phyloP scores from a whole-genome alignment of 2,888 invertebrate genomes.

The Drosophila lutescens region DNA sequence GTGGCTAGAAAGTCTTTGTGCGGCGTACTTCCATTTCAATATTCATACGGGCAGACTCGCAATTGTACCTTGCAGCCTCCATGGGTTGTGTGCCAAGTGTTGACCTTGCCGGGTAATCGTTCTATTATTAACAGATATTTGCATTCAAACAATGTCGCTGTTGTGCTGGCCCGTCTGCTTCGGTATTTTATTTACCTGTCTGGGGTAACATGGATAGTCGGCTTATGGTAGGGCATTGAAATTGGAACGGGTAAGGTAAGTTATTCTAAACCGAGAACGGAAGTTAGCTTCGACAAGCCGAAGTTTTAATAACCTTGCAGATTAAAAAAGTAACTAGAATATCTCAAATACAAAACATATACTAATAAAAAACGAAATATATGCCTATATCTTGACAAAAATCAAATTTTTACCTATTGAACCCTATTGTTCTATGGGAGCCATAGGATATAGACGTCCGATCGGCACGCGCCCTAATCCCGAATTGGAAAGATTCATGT shows the following conservation, averaged over 20 bases:
- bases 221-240: conserved; percentile 43
- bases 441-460: too few relatives aligned
- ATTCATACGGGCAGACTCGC: conserved; percentile 47
- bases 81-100: conserved; percentile 56
- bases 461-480: too few relatives aligned
- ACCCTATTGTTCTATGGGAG: too few relatives aligned
- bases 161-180: conserved; percentile 23
- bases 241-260: conserved; percentile 15
- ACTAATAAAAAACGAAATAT: too few relatives aligned
- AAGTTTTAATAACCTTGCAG: too few relatives aligned
- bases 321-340: too few relatives aligned
- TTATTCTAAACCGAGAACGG: neutral
- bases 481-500: too few relatives aligned
- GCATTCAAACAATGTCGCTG: conserved; percentile 69
- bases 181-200: conserved; percentile 58
- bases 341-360: too few relatives aligned
- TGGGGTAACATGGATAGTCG: conserved; percentile 54
- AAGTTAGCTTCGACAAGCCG: too few relatives aligned
- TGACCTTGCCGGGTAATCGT: conserved; percentile 75
- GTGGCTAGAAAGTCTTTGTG: conserved; percentile 31
- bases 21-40: conserved; percentile 71
- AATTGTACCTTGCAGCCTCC: neutral
- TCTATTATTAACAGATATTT: conserved; percentile 71
- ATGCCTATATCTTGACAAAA: too few relatives aligned
- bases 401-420: too few relatives aligned